A percentile compares a stretch with the other conserved stretches of the same genome.
Conservation (phyloP, 2,888 invertebrate genomes). For the Asteroscopus sphinx region DNA sequence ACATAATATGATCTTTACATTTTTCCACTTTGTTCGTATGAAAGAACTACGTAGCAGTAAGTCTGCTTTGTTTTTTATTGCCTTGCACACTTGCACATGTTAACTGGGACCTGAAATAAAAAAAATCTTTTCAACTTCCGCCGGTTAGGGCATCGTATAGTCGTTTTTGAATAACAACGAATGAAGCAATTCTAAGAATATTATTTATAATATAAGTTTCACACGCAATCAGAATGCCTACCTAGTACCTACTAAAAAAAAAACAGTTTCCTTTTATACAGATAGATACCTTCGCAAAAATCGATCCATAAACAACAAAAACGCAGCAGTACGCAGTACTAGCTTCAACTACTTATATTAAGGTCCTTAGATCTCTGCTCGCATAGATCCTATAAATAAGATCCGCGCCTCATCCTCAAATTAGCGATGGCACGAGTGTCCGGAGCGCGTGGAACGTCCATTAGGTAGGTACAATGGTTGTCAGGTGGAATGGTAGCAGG, state of each 20-base stretch:
- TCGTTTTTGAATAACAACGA: constrained; percentile 15
- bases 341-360: too few species aligned
- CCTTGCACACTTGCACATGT: constrained; percentile 13
- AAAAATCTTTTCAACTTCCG: constrained; percentile 7
- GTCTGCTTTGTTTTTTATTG: constrained; percentile 20
- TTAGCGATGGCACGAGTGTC: constrained; percentile 72
- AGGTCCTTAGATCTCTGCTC: not conserved
- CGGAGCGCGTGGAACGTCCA: constrained; percentile 74
- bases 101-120: constrained; percentile 6
- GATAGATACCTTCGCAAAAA: too few species aligned
- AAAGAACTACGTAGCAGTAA: constrained; percentile 1
- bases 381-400: constrained; percentile 29
- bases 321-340: too few species aligned
- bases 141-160: not conserved
- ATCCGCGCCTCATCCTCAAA: constrained; percentile 48
- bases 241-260: too few species aligned
- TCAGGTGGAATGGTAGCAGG: constrained; percentile 68
- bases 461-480: constrained; percentile 70
- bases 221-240: too few species aligned
- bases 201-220: not conserved
- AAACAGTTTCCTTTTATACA: too few species aligned
- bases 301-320: too few species aligned
- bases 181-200: constrained; percentile 7
- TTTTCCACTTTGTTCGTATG: constrained; percentile 8
- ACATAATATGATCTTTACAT: constrained; percentile 2